Evolutionary conservation across 2,113 vertebrate genomes (phyloP).

Genomic region (Helogale parvula): DNA sequence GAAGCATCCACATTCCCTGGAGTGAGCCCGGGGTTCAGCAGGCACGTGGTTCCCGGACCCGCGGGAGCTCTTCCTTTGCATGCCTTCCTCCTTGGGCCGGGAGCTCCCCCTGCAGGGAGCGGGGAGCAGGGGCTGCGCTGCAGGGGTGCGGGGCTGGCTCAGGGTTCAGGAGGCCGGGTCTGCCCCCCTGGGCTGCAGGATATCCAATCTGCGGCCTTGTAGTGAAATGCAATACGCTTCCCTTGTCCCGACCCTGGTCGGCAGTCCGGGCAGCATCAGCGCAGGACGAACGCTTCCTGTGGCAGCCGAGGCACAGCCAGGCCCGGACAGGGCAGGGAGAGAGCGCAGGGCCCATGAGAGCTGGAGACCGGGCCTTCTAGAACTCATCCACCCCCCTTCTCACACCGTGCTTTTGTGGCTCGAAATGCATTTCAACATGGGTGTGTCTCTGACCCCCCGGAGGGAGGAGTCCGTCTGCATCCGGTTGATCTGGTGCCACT

Average conservation of each 20-base stretch:
- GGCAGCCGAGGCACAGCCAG: accelerated
- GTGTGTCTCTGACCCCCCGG: accelerated
- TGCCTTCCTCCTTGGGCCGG: too few species aligned
- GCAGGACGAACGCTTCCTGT: background rate
- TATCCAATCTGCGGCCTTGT: background rate
- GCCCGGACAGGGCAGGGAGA: accelerated
- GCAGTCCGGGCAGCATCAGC: background rate
- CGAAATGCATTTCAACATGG: accelerated
- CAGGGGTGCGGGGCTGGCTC: background rate
- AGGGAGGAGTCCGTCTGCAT: background rate
- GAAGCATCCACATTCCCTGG: accelerated
- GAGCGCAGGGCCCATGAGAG: background rate
- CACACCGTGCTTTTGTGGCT: background rate
- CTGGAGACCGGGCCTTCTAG: accelerated
- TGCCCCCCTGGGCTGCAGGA: background rate
- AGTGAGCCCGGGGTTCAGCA: background rate
- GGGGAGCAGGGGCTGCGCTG: background rate
- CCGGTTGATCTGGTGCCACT: background rate
- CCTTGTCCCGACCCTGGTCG: background rate
- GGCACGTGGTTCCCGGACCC: background rate
- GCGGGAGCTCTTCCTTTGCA: too few species aligned
- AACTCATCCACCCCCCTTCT: background rate
- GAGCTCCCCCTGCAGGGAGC: too few species aligned
- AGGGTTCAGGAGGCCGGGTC: background rate
- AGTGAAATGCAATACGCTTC: background rate